These are phyloP conservation scores for Orchesella cincta DNA, from an alignment of 1,140 invertebrate species.

Conservation along the genomic window DNA sequence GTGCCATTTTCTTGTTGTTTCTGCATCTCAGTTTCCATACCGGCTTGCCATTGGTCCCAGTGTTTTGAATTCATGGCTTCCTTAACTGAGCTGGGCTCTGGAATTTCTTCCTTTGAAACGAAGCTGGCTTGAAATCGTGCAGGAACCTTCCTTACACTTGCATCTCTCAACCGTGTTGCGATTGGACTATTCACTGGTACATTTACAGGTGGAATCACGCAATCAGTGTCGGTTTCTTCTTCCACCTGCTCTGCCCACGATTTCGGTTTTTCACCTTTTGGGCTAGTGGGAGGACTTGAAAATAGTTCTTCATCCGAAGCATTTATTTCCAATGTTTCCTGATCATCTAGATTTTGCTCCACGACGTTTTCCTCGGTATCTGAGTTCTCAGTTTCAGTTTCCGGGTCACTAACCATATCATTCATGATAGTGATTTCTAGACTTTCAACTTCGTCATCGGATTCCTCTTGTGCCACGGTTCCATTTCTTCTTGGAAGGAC, in stretches of 20 bases:
- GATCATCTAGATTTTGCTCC: not conserved
- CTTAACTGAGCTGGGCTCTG: constrained; percentile 5
- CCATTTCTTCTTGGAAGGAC: not conserved
- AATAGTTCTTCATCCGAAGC: constrained; percentile 12
- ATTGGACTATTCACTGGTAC: not conserved
- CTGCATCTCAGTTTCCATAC: constrained; percentile 29
- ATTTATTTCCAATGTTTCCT: not conserved
- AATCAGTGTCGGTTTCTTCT: no score
- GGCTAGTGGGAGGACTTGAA: no score
- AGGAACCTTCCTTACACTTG: not conserved
- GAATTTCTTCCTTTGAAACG: not conserved
- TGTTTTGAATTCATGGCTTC: constrained; percentile 32
- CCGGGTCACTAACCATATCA: not conserved
- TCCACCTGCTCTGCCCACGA: no score
- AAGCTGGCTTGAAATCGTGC: not conserved
- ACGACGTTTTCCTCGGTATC: not conserved
- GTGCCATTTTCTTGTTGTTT: constrained; percentile 24
- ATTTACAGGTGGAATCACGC: not conserved
- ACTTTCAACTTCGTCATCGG: not conserved
- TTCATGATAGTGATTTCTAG: no score
- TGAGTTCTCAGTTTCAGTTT: not conserved
- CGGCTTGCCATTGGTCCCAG: constrained; percentile 18
- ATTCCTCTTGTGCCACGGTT: no score
- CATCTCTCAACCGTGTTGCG: not conserved
- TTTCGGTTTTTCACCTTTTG: no score